Evolutionary conservation across 2,113 vertebrate species (phyloP).

Genomic region (Choloepus hoffmanni): DNA sequence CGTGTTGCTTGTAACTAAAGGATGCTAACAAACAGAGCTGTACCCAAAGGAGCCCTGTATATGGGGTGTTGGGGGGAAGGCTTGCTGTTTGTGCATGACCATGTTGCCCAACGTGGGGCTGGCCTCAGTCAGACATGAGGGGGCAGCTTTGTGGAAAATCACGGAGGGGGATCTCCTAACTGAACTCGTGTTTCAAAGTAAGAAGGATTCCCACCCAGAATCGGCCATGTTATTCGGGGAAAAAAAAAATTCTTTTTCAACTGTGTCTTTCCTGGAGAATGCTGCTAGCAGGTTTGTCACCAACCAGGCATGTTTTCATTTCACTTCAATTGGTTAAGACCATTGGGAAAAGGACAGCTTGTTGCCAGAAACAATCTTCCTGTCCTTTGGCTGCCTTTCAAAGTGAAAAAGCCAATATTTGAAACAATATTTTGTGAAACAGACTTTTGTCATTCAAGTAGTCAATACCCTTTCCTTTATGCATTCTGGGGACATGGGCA

Average conservation of each 20-base stretch:
- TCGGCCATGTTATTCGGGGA: background rate
- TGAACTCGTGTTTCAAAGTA: background rate
- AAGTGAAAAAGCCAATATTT: background rate
- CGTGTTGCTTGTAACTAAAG: background rate
- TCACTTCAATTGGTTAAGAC: accelerated
- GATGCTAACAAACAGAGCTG: background rate
- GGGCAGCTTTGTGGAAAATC: background rate
- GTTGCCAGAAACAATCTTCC: background rate
- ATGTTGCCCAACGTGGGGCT: accelerated
- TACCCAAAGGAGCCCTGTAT: accelerated
- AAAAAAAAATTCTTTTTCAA: too few relatives aligned
- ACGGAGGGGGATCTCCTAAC: too few relatives aligned
- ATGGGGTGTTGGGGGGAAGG: too few relatives aligned
- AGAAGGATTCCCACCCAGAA: too few relatives aligned
- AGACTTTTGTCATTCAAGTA: too few relatives aligned
- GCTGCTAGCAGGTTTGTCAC: background rate
- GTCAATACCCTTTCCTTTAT: background rate
- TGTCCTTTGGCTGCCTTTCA: background rate
- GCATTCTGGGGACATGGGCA: background rate
- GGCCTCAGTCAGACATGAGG: accelerated
- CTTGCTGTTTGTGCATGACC: accelerated
- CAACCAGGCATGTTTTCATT: background rate
- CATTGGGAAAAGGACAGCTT: background rate
- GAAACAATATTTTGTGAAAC: background rate
- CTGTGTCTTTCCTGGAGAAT: background rate